Evolutionary conservation across 2,888 invertebrate species (phyloP), one percentile per base, ranked within the genome.

Genomic region (Cristatella mucedo): DNA sequence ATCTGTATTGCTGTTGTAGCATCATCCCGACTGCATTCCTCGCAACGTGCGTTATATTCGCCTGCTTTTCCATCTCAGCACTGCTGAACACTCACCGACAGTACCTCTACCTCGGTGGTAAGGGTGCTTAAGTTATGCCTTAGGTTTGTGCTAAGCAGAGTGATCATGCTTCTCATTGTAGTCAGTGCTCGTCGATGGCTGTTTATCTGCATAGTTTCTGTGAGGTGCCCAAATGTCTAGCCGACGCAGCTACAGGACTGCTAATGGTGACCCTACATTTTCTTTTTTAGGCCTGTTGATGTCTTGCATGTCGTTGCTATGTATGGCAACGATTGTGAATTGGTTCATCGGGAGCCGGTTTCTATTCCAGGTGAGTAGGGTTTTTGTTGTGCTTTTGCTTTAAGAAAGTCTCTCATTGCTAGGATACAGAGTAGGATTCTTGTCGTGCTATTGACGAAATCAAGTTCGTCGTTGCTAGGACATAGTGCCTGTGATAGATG

Each of bases 21-120:
- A 83, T 91, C 52, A 77, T 93, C 46, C 70, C 85, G 18, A 83
- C 87, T 16, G 86, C 89, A 15, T 73, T 93, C 44, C 65, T 85
- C 50, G 82, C 72, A 50, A 85, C 89, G 1, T 75, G 80, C 24
- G 69, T 89, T 33, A 80, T 93, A 41, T 95, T 95, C 68, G 77
- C 81, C 13, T 85, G 86, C 54, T 87, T 95, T 71, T 80, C 85
- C 16, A 66, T 87, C 53, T 78, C 85, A 38, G 78, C 93, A 3
- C 73, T 95, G 61, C 71, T 85, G 50, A 83, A 85, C 39, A 78
- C 50, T 4, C 53, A 82, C 48, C 84, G 91, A 48, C 77, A 78
- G 59, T 91, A 78, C 75, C 70, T 95, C 42, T 89, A 80, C 68
- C 72, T 93, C 34, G 91, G 91, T 46, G 89, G 86, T 52, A 49